Conservation (phyloP, 2,888 invertebrate genomes). For the Cacoxenus indagator region DNA sequence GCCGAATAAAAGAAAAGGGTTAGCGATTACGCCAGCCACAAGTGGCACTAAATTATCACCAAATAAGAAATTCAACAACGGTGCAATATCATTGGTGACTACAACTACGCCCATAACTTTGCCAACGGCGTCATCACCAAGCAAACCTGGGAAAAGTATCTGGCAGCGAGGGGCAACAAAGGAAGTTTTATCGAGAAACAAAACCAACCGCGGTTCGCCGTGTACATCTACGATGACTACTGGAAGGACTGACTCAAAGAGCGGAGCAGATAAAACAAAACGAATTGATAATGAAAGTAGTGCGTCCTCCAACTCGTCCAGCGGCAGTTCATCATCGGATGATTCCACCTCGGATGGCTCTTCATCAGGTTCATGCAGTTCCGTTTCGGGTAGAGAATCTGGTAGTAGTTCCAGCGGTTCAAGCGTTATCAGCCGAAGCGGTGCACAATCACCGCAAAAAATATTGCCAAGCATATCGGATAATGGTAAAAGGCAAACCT, state of each 20-base stretch:
- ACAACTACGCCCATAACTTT: constrained; percentile 27
- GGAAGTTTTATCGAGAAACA: constrained; percentile 23
- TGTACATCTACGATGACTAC: constrained; percentile 25
- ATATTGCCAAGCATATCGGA: constrained; percentile 41
- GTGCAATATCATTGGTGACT: constrained; percentile 55
- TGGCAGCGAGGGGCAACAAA: constrained; percentile 24
- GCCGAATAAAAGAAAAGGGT: constrained; percentile 56
- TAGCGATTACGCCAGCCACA: constrained; percentile 28
- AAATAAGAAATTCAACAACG: constrained; percentile 69
- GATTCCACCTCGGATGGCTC: constrained; percentile 61
- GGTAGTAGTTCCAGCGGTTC: constrained; percentile 49
- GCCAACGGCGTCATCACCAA: constrained; percentile 29
- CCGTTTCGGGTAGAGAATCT: constrained; percentile 45
- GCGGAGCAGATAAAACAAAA: constrained; percentile 40
- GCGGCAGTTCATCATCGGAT: constrained; percentile 62
- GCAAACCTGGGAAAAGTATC: constrained; percentile 1
- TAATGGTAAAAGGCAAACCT: constrained; percentile 59
- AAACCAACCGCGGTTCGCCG: constrained; percentile 45
- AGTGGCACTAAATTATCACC: constrained; percentile 48
- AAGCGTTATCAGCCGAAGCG: constrained; percentile 40
- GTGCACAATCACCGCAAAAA: constrained; percentile 43
- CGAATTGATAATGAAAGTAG: constrained; percentile 41
- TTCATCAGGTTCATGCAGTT: constrained; percentile 47
- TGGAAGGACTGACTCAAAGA: constrained; percentile 59
- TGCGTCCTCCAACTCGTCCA: constrained; percentile 60